Base-by-base conservation (phyloP, 1,140 invertebrate species). In the Spodoptera litura region DNA sequence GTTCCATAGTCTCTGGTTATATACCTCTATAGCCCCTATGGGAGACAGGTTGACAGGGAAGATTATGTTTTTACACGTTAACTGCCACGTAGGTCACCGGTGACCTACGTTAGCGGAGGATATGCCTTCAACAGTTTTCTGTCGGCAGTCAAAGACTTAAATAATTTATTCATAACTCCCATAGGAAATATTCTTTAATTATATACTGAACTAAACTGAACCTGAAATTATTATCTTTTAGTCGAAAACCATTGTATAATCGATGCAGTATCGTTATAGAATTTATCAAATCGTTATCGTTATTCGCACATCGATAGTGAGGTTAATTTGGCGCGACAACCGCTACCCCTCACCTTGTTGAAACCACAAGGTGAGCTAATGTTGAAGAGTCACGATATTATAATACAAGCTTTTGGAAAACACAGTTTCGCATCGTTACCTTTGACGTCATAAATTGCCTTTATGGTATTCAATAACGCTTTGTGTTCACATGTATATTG, bases 251-350 rank as follows among this genome's bases (percentile, higher is more conserved):
- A 27, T 78, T 5, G 73, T 75, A 62, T 35, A 62, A 75, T 75
- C 73, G 58, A 75, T 64, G 59, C 59, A 52, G 20, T 75, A 74
- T 49, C 56, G 44, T 56, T 44, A 44, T 44, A 15, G 35, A 58
- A 56, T 72, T 72, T 27, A 58, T 44, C 13, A 59, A 49, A 73
- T 49, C 73, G 73, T 52, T 75, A 64, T 75, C 59, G 59, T 75
- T 75, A 31, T 64, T 64, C 73, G 73, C 73, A 62, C 58, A 64
- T 75, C 59, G 73, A 62, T 75, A 15, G 73, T 11, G 55, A 9
- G 13, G 38, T 75, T 53, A 62, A 75, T 59, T 62, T 62, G 25
- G 56, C 35, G 71, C 71, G 49, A 72, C 53, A 72, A 72, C 31
- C 15, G 55, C 13, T 56, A 31, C 70, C 52, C 52, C 31, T 72